Base-by-base conservation (phyloP, 2,797 vertebrate species). In the Microcaecilia unicolor region DNA sequence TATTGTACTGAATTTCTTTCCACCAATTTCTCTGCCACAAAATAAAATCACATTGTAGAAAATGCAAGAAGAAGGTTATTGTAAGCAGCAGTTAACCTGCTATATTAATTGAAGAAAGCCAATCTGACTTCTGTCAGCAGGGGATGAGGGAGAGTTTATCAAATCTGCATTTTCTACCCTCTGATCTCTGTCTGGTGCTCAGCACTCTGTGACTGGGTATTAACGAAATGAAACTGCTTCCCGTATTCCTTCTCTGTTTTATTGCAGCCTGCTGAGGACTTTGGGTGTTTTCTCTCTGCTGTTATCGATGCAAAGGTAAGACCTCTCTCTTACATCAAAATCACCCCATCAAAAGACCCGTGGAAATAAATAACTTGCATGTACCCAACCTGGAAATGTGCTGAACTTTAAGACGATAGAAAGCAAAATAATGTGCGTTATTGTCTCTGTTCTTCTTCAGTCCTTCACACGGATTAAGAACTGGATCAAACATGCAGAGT, bases 271-370 rank as follows among this genome's bases (percentile, higher is more conserved):
- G 63, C 82, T 2, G 83, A 93, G 27, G 91, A 98, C 48, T 90
- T 92, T 0, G 66, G 72, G 40, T 87, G 85, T 0, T 96, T 93
- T 55, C 88, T 94, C 67, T 97, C 94, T 0, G 93, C 94, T 0
- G 92, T 98, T 29, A 97, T 98, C 2, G 92, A 98, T 26, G 76
- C 86, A 34, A 97, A 94, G 89, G 93, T 93, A 70, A 37, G 61
- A 27, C 15, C 6, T 1, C 22, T 1, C 13, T 27, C 18, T n/a
- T n/a, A n/a, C n/a, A n/a, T n/a, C n/a, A n/a, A n/a, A n/a, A n/a
- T n/a, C n/a, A n/a, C n/a, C n/a, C n/a, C n/a, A n/a, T n/a, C n/a
- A n/a, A n/a, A n/a, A n/a, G n/a, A n/a, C n/a, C n/a, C n/a, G n/a
- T n/a, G n/a, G n/a, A n/a, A n/a, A n/a, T n/a, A n/a, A n/a, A n/a